Conservation (phyloP, 2,797 vertebrate species). For the Geotria australis region DNA sequence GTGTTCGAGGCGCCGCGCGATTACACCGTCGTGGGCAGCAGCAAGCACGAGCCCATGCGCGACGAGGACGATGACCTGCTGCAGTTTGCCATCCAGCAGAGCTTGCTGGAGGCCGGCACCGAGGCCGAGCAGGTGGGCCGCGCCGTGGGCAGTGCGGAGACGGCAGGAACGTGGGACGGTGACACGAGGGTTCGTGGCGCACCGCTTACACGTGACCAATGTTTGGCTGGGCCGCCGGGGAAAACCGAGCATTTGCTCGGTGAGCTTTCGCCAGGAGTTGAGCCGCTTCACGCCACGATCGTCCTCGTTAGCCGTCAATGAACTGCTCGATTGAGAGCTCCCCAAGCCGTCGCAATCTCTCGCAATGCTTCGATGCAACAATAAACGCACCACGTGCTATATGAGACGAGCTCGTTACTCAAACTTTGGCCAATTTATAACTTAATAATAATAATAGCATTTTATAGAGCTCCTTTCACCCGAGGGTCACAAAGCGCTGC, state of each 20-base stretch:
- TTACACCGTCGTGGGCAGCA: conserved; percentile 56
- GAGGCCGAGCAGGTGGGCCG: conserved; percentile 63
- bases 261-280: background rate
- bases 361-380: too few species aligned
- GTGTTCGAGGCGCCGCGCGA: conserved; percentile 61
- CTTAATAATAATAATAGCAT: too few species aligned
- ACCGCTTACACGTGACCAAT: background rate
- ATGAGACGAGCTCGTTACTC: too few species aligned
- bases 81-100: conserved; percentile 92
- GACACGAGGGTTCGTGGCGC: too few species aligned
- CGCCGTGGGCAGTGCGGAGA: background rate
- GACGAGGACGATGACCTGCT: conserved; percentile 68
- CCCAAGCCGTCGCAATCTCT: too few species aligned
- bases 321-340: background rate
- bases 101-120: conserved; percentile 65
- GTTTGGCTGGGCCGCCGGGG: rapidly evolving
- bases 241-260: background rate
- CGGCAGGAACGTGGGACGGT: background rate
- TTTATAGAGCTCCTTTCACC: too few species aligned
- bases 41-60: conserved; percentile 35
- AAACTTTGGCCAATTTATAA: too few species aligned
- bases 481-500: too few species aligned
- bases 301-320: background rate
- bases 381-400: too few species aligned
- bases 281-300: background rate